Conservation (phyloP, 2,113 vertebrate species). For the Ascaphus truei region DNA sequence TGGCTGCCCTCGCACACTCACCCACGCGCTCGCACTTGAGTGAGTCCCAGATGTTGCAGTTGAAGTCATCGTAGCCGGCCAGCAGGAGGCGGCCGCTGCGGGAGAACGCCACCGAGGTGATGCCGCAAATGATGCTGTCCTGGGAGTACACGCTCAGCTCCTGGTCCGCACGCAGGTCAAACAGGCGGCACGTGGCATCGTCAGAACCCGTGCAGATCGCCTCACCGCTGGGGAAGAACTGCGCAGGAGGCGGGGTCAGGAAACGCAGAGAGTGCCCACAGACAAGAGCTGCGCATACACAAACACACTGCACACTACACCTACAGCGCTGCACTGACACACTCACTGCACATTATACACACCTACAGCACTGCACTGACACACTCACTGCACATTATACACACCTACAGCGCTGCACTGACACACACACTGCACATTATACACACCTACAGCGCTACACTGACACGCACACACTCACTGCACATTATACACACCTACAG, state of each 20-base stretch:
- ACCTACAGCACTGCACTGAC: too few relatives aligned
- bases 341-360: too few relatives aligned
- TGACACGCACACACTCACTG: too few relatives aligned
- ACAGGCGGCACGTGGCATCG: conserved; percentile 87
- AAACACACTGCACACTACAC: too few relatives aligned
- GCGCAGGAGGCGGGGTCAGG: background rate
- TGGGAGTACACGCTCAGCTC: conserved; percentile 88
- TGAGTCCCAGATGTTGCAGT: conserved; percentile 94
- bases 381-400: too few relatives aligned
- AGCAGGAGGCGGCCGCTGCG: conserved; percentile 85
- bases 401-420: too few relatives aligned
- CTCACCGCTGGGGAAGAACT: conserved; percentile 95
- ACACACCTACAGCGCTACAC: too few relatives aligned
- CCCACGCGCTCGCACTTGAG: conserved; percentile 80
- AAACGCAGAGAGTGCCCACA: background rate
- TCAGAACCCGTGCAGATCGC: conserved; percentile 93
- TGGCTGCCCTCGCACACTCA: conserved; percentile 51
- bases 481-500: too few relatives aligned
- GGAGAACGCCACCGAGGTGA: conserved; percentile 90
- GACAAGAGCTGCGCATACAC: background rate
- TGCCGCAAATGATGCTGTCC: conserved; percentile 88
- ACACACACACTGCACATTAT: too few relatives aligned
- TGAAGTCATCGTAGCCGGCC: conserved; percentile 93
- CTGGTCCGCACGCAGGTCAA: conserved; percentile 92
- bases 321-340: too few relatives aligned